A percentile compares a stretch with the other conserved stretches of the same genome.
phyloP scores from a whole-genome alignment of 2,113 vertebrate species.

The Austrofundulus limnaeus region DNA sequence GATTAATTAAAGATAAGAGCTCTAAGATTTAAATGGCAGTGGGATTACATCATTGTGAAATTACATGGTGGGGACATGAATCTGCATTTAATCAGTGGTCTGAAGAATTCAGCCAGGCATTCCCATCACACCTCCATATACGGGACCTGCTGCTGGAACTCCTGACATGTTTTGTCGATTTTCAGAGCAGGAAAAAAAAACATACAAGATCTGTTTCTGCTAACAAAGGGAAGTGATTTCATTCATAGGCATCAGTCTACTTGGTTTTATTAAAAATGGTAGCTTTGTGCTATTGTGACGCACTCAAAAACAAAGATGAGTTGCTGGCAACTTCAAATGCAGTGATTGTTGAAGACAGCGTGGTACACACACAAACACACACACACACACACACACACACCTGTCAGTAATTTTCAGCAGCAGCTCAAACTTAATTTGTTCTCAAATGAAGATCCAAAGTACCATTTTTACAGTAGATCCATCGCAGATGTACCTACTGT shows the following conservation, averaged over 20 bases:
- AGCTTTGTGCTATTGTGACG: conserved; percentile 42
- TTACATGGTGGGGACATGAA: conserved; percentile 57
- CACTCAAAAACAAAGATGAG: conserved; percentile 12
- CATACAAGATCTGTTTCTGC: conserved; percentile 42
- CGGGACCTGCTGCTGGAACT: conserved; percentile 46
- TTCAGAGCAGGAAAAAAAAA: conserved; percentile 49
- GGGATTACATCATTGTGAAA: conserved; percentile 63
- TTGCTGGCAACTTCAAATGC: conserved; percentile 16
- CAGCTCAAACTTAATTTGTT: conserved; percentile 18
- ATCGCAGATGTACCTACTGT: conserved; percentile 57
- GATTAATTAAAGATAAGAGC: conserved; percentile 73
- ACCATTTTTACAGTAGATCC: conserved; percentile 45
- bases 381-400: conserved; percentile 30
- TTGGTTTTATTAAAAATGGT: conserved; percentile 30
- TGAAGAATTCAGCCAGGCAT: conserved; percentile 59
- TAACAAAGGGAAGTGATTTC: conserved; percentile 62
- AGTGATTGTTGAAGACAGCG: not conserved
- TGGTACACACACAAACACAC: conserved; percentile 20
- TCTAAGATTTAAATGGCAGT: conserved; percentile 58
- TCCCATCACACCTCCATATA: conserved; percentile 70
- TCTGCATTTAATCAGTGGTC: conserved; percentile 68
- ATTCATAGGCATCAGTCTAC: conserved; percentile 20
- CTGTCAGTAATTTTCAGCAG: conserved; percentile 32
- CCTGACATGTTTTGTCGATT: conserved; percentile 58
- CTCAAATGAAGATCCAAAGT: conserved; percentile 35